Base-by-base conservation (phyloP, 2,888 invertebrate species). In the Cordilura impudica region DNA sequence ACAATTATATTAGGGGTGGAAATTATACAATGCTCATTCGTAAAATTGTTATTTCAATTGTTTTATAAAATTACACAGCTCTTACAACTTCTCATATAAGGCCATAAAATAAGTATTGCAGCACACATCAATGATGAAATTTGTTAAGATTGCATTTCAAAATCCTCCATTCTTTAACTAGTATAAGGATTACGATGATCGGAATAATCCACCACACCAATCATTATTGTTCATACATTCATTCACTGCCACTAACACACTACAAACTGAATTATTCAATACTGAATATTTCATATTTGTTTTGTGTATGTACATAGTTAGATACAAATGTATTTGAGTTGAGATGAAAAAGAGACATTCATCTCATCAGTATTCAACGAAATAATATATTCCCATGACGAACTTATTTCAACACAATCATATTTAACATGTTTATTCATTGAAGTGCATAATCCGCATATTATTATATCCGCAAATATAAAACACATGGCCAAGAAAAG, bases 361-460 rank as follows among this genome's bases (percentile, higher is more conserved):
- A 69, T 35, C 66, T 67, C 66, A 70, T 61, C 65, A 60, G 47
- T 49, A 74, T 74, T 66, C 60, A 43, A 49, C 18, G 54, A 23
- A 21, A 61, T n/a, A n/a, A n/a, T 7, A 71, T 75, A 79, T 79
- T 79, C 79, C 79, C 79, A 79, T 79, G 79, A 74, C 69, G 70
- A 58, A 43, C 49, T 69, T 49, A 35, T 61, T 19, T 31, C 54
- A 54, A 56, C 45, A 63, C 51, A 72, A 71, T 58, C 63, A 43
- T 72, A 61, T 75, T 67, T 23, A 56, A 72, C 66, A 71, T 71
- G 61, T 71, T 72, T 66, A 75, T 71, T 66, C 71, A 75, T 72
- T 79, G 63, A 79, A 75, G 75, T 79, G 75, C 79, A 79, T 79
- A 79, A 79, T 75, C 79, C 79, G 18, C 71, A 75, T 72, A 72